Percentiles rank a stretch among this genome's conserved stretches.
Evolutionary conservation across 2,888 invertebrate species (phyloP).

Genomic region (Campaea margaritaria): DNA sequence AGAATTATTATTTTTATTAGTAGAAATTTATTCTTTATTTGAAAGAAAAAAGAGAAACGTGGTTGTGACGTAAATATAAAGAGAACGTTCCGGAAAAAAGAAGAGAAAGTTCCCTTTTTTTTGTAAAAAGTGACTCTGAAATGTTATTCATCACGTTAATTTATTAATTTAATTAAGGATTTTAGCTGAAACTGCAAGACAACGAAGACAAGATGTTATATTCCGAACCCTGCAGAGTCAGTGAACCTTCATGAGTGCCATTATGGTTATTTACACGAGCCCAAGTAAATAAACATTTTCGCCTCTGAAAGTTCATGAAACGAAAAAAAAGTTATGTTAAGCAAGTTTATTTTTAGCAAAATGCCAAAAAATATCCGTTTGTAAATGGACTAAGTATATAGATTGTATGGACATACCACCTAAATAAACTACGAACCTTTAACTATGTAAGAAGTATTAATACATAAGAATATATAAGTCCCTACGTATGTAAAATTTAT

Average conservation of each 20-base stretch:
- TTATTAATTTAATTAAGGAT: conserved; percentile 38
- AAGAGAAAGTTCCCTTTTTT: conserved; percentile 69
- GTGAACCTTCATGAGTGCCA: too few relatives aligned
- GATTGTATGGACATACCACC: conserved; percentile 40
- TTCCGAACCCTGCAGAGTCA: too few relatives aligned
- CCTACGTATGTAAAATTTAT: conserved; percentile 71
- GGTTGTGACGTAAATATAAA: conserved; percentile 79
- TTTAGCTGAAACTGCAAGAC: conserved; percentile 26
- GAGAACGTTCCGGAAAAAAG: conserved; percentile 52
- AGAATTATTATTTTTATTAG: conserved; percentile 63
- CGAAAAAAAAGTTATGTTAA: too few relatives aligned
- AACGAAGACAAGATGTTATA: too few relatives aligned
- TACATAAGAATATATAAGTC: too few relatives aligned
- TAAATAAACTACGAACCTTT: too few relatives aligned
- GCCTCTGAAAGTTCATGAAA: too few relatives aligned
- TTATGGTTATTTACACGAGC: too few relatives aligned
- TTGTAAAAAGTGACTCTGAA: conserved; percentile 67
- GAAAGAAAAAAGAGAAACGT: conserved; percentile 60
- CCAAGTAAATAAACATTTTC: too few relatives aligned
- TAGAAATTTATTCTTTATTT: conserved; percentile 50
- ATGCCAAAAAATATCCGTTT: conserved; percentile 12
- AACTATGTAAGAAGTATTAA: too few relatives aligned
- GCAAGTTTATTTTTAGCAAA: conserved; percentile 20
- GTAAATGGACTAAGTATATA: conserved; percentile 26
- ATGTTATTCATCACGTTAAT: conserved; percentile 69